Conservation (phyloP, 2,888 invertebrate genomes). For the Petrophora chlorosata region DNA sequence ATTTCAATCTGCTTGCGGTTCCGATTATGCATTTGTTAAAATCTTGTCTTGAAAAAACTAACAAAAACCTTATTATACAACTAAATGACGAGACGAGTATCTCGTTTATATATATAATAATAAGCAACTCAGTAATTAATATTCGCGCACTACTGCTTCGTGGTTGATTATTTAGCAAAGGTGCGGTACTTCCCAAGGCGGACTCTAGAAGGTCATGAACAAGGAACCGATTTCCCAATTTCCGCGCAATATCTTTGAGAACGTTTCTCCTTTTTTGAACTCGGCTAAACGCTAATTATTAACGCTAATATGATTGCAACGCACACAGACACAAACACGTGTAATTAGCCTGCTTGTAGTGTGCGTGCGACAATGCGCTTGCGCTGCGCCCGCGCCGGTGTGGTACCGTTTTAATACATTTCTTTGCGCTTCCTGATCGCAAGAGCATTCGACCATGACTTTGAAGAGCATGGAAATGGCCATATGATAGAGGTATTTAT, state of each 20-base stretch:
- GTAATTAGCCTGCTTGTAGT: not conserved
- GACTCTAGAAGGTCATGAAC: not conserved
- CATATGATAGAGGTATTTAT: not conserved
- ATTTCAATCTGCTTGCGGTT: too few species aligned
- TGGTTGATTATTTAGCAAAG: too few species aligned
- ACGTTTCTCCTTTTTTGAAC: too few species aligned
- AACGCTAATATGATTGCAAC: not conserved
- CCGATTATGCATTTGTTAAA: too few species aligned
- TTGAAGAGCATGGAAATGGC: conserved; percentile 5
- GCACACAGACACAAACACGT: not conserved
- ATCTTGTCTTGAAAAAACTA: too few species aligned
- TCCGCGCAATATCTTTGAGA: not conserved
- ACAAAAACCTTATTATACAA: too few species aligned
- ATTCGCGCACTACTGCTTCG: too few species aligned
- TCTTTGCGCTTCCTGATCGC: conserved; percentile 21
- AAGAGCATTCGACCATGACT: conserved; percentile 8
- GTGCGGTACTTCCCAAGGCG: not conserved
- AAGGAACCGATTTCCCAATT: not conserved
- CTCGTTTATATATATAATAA: too few species aligned
- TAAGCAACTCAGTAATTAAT: too few species aligned
- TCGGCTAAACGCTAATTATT: not conserved
- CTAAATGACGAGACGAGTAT: too few species aligned
- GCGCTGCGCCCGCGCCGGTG: conserved; percentile 18
- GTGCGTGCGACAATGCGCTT: conserved; percentile 24
- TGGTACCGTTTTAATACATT: conserved; percentile 14